Evolutionary conservation across 2,113 vertebrate species (phyloP).

Genomic region (Corvus cornix): DNA sequence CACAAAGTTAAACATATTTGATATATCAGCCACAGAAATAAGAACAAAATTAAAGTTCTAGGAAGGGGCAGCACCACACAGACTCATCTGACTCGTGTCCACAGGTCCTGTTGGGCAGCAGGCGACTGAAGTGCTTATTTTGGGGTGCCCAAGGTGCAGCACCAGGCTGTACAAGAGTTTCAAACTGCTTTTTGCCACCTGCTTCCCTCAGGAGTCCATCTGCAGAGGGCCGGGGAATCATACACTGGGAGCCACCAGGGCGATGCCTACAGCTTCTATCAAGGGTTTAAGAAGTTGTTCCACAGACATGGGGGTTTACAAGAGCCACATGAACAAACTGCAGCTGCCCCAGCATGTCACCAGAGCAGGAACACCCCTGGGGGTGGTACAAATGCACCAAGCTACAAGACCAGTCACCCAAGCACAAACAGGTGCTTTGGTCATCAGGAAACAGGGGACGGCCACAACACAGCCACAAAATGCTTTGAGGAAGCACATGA

Average conservation of each 20-base stretch:
- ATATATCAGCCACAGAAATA: not conserved
- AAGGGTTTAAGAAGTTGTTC: not conserved
- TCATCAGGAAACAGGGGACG: not conserved
- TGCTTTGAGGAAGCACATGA: not conserved
- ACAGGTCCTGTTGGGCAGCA: not conserved
- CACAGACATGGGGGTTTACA: not conserved
- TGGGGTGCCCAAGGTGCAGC: not conserved
- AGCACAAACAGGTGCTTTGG: not conserved
- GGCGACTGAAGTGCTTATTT: not conserved
- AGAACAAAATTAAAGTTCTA: not conserved
- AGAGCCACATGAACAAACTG: not conserved
- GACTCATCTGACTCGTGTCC: not conserved
- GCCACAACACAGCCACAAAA: not conserved
- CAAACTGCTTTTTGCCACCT: not conserved
- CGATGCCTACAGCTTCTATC: not conserved
- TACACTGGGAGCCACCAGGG: not conserved
- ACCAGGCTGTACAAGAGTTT: not conserved
- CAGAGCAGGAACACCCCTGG: not conserved
- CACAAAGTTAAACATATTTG: not conserved
- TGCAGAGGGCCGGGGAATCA: not conserved
- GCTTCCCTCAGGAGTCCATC: not conserved
- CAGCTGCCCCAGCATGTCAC: not conserved
- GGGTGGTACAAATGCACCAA: not conserved
- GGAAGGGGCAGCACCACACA: not conserved
- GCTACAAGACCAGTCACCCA: rapidly evolving